A percentile compares a stretch with the other conserved stretches of the same genome.
These are phyloP conservation scores for Entelurus aequoreus DNA, from an alignment of 2,113 vertebrate genomes.

Conservation along the genomic window DNA sequence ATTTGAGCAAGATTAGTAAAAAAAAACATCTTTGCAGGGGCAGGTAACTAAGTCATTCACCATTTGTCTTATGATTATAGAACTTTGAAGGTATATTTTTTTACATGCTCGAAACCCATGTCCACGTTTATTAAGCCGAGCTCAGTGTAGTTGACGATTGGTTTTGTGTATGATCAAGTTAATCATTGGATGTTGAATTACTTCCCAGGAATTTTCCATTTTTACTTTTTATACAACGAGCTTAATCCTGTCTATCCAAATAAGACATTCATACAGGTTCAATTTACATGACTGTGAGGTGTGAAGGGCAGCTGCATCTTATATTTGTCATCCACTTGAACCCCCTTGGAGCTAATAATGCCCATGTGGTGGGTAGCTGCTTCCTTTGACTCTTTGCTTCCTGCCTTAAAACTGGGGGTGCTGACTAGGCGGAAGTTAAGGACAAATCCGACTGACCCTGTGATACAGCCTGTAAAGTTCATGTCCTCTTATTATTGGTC, in stretches of 20 bases:
- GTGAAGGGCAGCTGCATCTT: constrained; percentile 8
- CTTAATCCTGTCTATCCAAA: not conserved
- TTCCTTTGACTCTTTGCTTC: constrained; percentile 3
- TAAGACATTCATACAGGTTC: not conserved
- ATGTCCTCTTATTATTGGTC: not conserved
- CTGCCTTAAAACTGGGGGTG: not conserved
- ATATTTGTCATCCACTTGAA: not conserved
- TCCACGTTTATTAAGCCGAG: not conserved
- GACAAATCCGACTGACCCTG: not conserved
- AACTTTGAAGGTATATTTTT: too few relatives aligned
- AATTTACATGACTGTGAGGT: constrained; percentile 1
- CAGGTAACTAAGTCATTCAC: too few relatives aligned
- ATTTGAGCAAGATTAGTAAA: too few relatives aligned
- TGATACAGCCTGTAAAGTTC: constrained; percentile 1
- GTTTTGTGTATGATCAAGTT: not conserved
- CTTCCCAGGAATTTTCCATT: not conserved
- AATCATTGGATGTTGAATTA: not conserved
- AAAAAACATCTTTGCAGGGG: too few relatives aligned
- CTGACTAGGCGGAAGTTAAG: not conserved
- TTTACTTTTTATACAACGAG: not conserved
- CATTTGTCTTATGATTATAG: too few relatives aligned
- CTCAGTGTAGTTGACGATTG: not conserved
- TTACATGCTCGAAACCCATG: too few relatives aligned
- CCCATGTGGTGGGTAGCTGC: not conserved
- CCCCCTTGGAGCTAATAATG: not conserved